Evolutionary conservation across 2,888 invertebrate genomes (phyloP), one percentile per base, ranked within the genome.

Genomic region (Neoascia interrupta): DNA sequence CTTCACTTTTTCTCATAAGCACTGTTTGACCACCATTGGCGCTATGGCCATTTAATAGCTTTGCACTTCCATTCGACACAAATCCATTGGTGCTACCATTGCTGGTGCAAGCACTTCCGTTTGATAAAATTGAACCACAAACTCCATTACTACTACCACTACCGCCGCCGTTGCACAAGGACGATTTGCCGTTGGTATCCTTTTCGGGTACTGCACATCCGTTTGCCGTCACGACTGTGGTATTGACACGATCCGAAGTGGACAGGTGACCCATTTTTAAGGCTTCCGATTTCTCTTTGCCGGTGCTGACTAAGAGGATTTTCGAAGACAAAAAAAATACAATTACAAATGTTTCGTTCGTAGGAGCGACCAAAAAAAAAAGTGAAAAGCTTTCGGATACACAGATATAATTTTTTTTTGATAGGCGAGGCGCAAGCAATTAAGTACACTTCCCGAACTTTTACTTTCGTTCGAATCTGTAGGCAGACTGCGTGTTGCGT

Each of bases 211-310:
- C 74, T 19, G 43, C 13, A 56, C 66, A 81, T 61, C 69, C 74
- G 64, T 72, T 69, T 5, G 60, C 39, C 36, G 82, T 72, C 26
- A 82, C 81, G 53, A 82, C 79, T 18, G 82, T 75, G 51, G 84
- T 84, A 83, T 86, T 85, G 74, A 87, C 85, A 39, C 86, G 85
- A 81, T 87, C 87, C 73, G 86, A 84, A 39, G 85, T 85, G 51
- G 87, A 84, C 70, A 87, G 81, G 54, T 88, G 88, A 83, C 88
- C 88, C 88, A 88, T 88, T 82, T 81, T 39, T 47, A 26, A 36
- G 23, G 16, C 34, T 39, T 16, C 15, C 39, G 13, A 5, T 36
- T 45, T 6, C 11, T 10, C 37, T 16, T 3, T 8, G 26, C 3
- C 61, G 61, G 8, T 49, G 26, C 43, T 64, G 51, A 43, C 49